These are phyloP conservation scores for Loris lydekkerianus DNA, from an alignment of 2,797 vertebrate species.

Conservation along the genomic window DNA sequence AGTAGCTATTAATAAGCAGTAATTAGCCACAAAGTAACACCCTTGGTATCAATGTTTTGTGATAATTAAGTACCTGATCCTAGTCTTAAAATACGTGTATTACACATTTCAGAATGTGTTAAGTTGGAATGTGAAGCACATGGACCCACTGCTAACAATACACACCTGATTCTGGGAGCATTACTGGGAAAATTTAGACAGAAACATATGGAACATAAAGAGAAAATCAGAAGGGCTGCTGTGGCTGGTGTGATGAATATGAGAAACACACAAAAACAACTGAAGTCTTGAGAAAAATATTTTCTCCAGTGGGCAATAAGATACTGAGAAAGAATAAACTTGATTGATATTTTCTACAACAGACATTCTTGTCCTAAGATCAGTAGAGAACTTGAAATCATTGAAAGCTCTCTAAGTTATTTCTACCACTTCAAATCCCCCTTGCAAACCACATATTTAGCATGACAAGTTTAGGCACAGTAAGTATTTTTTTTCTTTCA, in stretches of 20 bases:
- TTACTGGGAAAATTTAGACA: not conserved
- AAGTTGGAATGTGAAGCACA: not conserved
- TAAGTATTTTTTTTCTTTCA: not conserved
- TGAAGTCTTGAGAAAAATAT: not conserved
- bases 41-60: constrained; percentile 53
- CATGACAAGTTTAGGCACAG: not conserved
- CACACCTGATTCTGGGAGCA: not conserved
- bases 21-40: constrained; percentile 47
- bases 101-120: not conserved
- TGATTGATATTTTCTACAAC: not conserved
- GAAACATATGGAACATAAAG: not conserved
- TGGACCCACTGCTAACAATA: not conserved
- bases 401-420: not conserved
- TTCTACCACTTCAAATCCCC: not conserved
- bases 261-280: not conserved
- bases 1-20: constrained; percentile 25
- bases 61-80: not conserved
- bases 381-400: not conserved
- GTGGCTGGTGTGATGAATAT: not conserved
- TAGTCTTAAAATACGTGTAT: not conserved
- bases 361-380: constrained; percentile 6
- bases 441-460: not conserved
- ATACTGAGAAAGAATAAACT: not conserved
- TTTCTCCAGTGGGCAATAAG: not conserved
- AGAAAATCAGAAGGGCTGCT: not conserved